Base-by-base conservation (phyloP, 2,113 vertebrate genomes). In the Hemiprocne comata region DNA sequence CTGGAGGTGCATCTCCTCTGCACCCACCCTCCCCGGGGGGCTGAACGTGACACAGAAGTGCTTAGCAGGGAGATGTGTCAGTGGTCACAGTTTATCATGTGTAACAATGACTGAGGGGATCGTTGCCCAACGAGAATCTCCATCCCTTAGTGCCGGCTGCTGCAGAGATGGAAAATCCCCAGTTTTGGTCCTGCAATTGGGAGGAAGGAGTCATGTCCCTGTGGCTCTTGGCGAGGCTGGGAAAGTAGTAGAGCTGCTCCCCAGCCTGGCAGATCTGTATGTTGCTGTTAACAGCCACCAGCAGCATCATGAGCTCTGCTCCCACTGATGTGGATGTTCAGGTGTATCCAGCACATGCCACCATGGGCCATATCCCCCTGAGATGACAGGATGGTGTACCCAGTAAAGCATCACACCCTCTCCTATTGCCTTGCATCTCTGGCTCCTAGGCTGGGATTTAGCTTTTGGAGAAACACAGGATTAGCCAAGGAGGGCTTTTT, bases 321-420 rank as follows among this genome's bases (percentile, higher is more conserved):
- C 38, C 80, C 11, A 5, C 54, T 33, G 85, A 42, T 7, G 4
- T 1, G 12, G 69, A 17, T 0, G 23, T 50, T 75, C 38, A 13
- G 83, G 21, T 54, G 64, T 16, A 4, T 51, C 78, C 78, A 87
- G 73, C 74, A 50, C 62, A 7, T 28, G 53, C 13, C 36, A 11
- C 61, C 44, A 17, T 12, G 85, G 79, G 65, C 72, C 70, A 26
- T 3, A 66, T 53, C 86, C 80, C 76, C 82, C 15, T 57, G 88
- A 20, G 61, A 53, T 58, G 61, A 42, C 51, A 66, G 74, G 64
- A 76, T 55, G 89, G 85, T 23, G 6, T 38, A 48, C n/a, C 75
- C 92, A 57, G 70, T 28, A 69, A 86, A 94, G 88, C 76, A 87
- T 84, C 88, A 50, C 92, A 57, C 69, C 73, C 83, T 92, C 85